Conservation (phyloP, 2,113 vertebrate genomes). For the Callopanchax toddi region DNA sequence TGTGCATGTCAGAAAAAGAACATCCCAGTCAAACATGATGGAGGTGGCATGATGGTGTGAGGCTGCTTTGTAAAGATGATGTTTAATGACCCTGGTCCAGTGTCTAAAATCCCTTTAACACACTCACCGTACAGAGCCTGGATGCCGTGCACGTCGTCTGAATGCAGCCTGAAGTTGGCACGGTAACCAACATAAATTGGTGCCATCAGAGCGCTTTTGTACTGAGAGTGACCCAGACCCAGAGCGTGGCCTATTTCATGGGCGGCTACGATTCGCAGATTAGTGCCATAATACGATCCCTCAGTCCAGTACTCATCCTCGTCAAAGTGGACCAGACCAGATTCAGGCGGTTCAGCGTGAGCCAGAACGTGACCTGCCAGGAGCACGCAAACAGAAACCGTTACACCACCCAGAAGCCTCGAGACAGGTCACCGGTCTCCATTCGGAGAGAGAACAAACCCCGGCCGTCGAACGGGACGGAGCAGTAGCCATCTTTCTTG, state of each 20-base stretch:
- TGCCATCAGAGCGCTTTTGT: conserved; percentile 84
- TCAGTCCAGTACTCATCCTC: conserved; percentile 90
- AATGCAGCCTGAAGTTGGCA: conserved; percentile 82
- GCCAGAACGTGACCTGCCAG: conserved; percentile 84
- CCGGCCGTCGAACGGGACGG: conserved; percentile 77
- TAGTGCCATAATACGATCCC: conserved; percentile 79
- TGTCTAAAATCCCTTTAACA: too few relatives aligned
- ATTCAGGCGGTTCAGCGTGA: conserved; percentile 87
- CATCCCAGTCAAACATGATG: too few relatives aligned
- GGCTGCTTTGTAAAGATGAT: neutral
- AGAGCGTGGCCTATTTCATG: conserved; percentile 92
- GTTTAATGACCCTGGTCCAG: neutral
- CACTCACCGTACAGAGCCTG: conserved; percentile 87
- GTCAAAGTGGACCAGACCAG: conserved; percentile 89
- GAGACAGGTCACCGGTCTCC: neutral
- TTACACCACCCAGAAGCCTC: neutral
- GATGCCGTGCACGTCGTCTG: conserved; percentile 86
- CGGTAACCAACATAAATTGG: conserved; percentile 86
- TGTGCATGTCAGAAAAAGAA: too few relatives aligned
- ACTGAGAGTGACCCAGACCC: conserved; percentile 88
- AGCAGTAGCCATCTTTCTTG: conserved; percentile 63
- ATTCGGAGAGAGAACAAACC: conserved; percentile 58
- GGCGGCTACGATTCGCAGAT: conserved; percentile 88
- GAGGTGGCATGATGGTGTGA: too few relatives aligned
- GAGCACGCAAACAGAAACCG: neutral